Base-by-base conservation (phyloP, 2,113 vertebrate species). In the Hippolais icterina region DNA sequence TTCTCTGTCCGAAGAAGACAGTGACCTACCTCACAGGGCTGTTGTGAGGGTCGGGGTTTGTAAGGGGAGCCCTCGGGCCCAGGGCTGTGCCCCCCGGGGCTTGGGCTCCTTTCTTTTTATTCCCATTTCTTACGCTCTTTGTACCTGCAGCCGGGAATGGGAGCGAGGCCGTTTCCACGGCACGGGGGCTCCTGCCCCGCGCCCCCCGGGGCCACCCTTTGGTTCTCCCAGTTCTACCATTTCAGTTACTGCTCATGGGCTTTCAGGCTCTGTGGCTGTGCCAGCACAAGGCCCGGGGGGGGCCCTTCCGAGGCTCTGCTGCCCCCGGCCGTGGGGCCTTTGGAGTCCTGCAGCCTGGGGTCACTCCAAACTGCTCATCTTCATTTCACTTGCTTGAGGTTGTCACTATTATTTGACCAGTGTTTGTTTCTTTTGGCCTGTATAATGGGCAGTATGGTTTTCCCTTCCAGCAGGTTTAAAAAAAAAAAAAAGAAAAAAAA, bases 321-420 rank as follows among this genome's bases (percentile, higher is more conserved):
- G 37, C 46, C 79, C 76, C 60, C 66, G 59, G n/a, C n/a, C n/a
- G n/a, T n/a, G n/a, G n/a, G n/a, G n/a, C 87, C 87, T 79, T 54
- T 8, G 56, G 88, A 90, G 71, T 63, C 87, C 93, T 11, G 64
- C 78, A 14, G 84, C 82, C 91, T 41, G 77, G 15, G 65, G 12
- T 83, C 56, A 10, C 69, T 24, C 80, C 7, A 15, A 77, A 37
- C 80, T 87, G 71, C 4, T 41, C 95, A 93, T 88, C 93, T 94
- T 75, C 93, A 89, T 94, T 96, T 93, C 82, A 90, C 88, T 92
- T 94, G 87, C 93, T 91, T 87, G 96, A 97, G 85, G 83, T 89
- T 65, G 90, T 94, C 90, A 74, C 90, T 83, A 49, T 90, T 20
- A 96, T 76, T 92, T 85, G 93, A 90, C 28, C 83, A 39, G 64